Evolutionary conservation across 1,140 invertebrate genomes (phyloP).

Genomic region (Oryctes rhinoceros): DNA sequence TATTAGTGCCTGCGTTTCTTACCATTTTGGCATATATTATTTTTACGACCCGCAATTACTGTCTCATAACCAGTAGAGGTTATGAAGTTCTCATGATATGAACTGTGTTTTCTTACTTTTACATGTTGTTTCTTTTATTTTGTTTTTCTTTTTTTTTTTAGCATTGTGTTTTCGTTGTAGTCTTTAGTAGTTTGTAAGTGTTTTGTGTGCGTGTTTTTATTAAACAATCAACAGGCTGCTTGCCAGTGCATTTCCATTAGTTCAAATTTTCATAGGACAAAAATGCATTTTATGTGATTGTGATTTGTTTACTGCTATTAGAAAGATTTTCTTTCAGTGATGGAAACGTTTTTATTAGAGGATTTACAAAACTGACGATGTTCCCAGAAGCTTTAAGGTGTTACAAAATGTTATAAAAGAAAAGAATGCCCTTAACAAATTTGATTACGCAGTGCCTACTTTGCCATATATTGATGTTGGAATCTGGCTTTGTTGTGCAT

Average conservation of each 20-base stretch:
- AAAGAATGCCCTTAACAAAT: conserved; percentile 44
- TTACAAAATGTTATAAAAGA: conserved; percentile 45
- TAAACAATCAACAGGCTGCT: conserved; percentile 52
- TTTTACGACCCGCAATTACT: not conserved
- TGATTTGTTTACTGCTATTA: conserved; percentile 36
- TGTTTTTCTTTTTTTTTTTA: conserved; percentile 15
- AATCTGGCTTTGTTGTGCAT: conserved; percentile 54
- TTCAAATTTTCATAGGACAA: conserved; percentile 22
- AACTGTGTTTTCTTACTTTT: not conserved
- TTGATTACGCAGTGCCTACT: conserved; percentile 53
- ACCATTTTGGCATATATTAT: conserved; percentile 21
- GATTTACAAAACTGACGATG: conserved; percentile 48
- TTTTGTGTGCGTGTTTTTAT: conserved; percentile 23
- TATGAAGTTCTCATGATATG: conserved; percentile 26
- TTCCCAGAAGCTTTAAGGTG: conserved; percentile 47
- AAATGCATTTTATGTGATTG: conserved; percentile 21
- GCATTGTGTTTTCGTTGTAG: conserved; percentile 21
- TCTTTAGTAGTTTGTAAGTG: conserved; percentile 9
- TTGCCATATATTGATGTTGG: conserved; percentile 56
- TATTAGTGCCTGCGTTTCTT: conserved; percentile 40
- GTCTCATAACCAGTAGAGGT: conserved; percentile 32
- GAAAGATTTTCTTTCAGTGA: conserved; percentile 53
- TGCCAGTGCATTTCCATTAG: conserved; percentile 32
- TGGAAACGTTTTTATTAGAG: conserved; percentile 53
- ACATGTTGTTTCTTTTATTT: not conserved